Percentiles rank a stretch among this genome's conserved stretches.
Conservation (phyloP, 2,797 vertebrate genomes). For the Leptoclinus maculatus region DNA sequence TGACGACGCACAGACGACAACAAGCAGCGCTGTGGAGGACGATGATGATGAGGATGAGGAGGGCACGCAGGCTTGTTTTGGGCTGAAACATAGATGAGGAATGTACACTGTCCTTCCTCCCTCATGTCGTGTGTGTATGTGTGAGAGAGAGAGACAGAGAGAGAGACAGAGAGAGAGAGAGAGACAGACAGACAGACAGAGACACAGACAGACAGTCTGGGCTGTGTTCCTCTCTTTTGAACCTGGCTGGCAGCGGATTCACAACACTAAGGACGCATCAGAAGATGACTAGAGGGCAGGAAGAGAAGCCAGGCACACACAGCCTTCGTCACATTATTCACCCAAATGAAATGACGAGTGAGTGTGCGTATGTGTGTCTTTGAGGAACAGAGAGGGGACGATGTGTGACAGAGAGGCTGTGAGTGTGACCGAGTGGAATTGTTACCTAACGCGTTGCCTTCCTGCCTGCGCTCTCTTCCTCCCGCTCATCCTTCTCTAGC, state of each 20-base stretch:
- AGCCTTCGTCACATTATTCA: constrained; percentile 62
- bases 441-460: constrained; percentile 65
- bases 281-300: constrained; percentile 44
- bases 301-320: constrained; percentile 48
- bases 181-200: too few relatives aligned
- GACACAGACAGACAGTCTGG: neutral
- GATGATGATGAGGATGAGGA: neutral
- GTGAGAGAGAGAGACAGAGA: neutral
- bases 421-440: constrained; percentile 55
- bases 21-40: constrained; percentile 26
- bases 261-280: constrained; percentile 15
- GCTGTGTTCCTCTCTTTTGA: constrained; percentile 34
- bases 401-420: constrained; percentile 36
- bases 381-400: constrained; percentile 44
- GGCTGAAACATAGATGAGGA: neutral
- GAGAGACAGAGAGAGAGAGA: neutral
- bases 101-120: constrained; percentile 14
- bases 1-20: constrained; percentile 59
- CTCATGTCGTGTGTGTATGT: neutral
- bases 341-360: constrained; percentile 40
- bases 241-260: constrained; percentile 9
- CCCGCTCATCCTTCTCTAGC: constrained; percentile 54
- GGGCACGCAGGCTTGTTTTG: too few relatives aligned
- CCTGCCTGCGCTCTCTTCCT: constrained; percentile 63
- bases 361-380: constrained; percentile 11